Conservation (phyloP, 2,797 vertebrate species). For the Dipus sagitta region DNA sequence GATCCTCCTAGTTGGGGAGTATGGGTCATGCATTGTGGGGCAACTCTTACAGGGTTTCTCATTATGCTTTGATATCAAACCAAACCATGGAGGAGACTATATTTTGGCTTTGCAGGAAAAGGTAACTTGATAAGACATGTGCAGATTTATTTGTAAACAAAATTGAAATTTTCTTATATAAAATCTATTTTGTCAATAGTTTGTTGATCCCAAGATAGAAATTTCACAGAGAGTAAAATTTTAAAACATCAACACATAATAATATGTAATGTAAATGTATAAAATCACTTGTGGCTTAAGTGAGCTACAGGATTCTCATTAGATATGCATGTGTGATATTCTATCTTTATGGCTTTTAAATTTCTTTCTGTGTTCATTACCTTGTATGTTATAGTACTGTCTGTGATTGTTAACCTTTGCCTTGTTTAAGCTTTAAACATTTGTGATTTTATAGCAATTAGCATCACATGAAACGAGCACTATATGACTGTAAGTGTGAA, state of each 20-base stretch:
- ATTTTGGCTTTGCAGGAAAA: constrained; percentile 22
- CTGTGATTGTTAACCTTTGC: not conserved
- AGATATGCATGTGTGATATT: not conserved
- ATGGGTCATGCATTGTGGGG: too few species aligned
- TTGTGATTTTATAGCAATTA: not conserved
- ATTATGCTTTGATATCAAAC: not conserved
- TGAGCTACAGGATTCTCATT: not conserved
- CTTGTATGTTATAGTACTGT: not conserved
- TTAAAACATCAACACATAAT: not conserved
- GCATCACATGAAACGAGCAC: constrained; percentile 21
- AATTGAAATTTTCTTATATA: not conserved
- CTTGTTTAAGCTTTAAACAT: constrained; percentile 23
- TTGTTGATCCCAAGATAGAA: constrained; percentile 44
- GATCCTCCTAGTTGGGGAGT: too few species aligned
- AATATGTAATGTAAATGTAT: not conserved
- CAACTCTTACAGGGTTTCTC: constrained; percentile 7
- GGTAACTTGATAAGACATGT: not conserved
- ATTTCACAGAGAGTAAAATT: constrained; percentile 28
- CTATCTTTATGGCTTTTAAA: not conserved
- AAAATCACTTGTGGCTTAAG: not conserved
- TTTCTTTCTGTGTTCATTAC: not conserved
- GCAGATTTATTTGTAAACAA: constrained; percentile 19
- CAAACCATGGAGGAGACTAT: not conserved
- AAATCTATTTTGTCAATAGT: constrained; percentile 19
- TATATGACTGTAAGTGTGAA: not conserved